These are phyloP conservation scores for Catharus fuscescens DNA, from an alignment of 2,113 vertebrate species.

Conservation along the genomic window DNA sequence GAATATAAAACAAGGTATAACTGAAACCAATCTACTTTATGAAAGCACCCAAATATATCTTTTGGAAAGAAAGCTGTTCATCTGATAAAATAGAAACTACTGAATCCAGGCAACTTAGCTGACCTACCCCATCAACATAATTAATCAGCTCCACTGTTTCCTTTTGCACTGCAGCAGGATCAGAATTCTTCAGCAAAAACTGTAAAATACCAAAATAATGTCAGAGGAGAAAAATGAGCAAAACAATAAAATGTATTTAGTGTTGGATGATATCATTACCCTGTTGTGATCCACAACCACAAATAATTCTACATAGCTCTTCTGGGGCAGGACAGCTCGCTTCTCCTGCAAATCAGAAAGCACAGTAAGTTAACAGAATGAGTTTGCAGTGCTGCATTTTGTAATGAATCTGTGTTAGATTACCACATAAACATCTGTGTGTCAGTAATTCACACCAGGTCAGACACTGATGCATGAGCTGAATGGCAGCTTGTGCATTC, in stretches of 20 bases:
- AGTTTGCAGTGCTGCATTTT: background rate
- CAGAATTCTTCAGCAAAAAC: slow-evolving; percentile 71
- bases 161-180: slow-evolving; percentile 70
- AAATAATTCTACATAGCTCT: slow-evolving; percentile 84
- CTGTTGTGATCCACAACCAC: slow-evolving; percentile 85
- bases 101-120: background rate
- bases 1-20: background rate
- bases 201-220: slow-evolving; percentile 54
- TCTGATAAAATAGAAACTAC: background rate
- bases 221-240: background rate
- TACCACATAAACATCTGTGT: background rate
- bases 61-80: background rate
- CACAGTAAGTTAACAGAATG: background rate
- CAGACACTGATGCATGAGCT: background rate
- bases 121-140: slow-evolving; percentile 85
- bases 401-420: background rate
- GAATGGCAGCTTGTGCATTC: background rate
- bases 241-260: background rate
- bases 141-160: slow-evolving; percentile 84
- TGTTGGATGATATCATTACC: slow-evolving; percentile 65
- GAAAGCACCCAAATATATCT: background rate
- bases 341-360: slow-evolving; percentile 75
- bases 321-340: slow-evolving; percentile 77
- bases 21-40: background rate
- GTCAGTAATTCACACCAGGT: background rate